phyloP scores from a whole-genome alignment of 2,113 vertebrate genomes.

The Ifrita kowaldi region DNA sequence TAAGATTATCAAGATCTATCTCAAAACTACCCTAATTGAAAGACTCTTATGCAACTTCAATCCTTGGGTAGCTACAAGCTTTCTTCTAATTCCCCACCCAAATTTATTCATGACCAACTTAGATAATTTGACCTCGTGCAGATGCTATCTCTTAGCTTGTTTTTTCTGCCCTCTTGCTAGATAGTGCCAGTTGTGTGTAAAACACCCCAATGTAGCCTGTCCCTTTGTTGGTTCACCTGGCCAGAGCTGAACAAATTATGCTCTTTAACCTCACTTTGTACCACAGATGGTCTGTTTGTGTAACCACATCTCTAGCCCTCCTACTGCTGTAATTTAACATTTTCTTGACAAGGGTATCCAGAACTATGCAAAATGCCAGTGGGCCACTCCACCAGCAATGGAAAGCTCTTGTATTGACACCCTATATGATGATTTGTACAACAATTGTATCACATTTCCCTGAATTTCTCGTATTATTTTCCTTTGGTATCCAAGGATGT shows the following conservation, averaged over 20 bases:
- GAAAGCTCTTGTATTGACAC: background rate
- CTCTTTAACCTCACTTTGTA: background rate
- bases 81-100: conserved; percentile 13
- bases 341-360: background rate
- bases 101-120: conserved; percentile 21
- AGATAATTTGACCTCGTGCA: background rate
- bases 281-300: background rate
- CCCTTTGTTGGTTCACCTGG: background rate
- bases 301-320: background rate
- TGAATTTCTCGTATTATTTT: background rate
- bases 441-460: background rate
- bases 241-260: background rate
- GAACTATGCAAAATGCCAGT: background rate
- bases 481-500: background rate
- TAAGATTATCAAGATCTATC: conserved; percentile 57
- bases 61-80: background rate
- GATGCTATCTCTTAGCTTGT: background rate
- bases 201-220: background rate
- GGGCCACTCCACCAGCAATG: background rate
- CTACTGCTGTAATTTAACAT: background rate
- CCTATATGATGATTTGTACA: background rate
- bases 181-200: background rate
- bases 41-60: conserved; percentile 40
- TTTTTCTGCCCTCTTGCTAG: background rate
- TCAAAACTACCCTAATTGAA: conserved; percentile 52